These are phyloP conservation scores for Drosophila miranda DNA, from an alignment of 1,140 invertebrate species.

Conservation along the genomic window DNA sequence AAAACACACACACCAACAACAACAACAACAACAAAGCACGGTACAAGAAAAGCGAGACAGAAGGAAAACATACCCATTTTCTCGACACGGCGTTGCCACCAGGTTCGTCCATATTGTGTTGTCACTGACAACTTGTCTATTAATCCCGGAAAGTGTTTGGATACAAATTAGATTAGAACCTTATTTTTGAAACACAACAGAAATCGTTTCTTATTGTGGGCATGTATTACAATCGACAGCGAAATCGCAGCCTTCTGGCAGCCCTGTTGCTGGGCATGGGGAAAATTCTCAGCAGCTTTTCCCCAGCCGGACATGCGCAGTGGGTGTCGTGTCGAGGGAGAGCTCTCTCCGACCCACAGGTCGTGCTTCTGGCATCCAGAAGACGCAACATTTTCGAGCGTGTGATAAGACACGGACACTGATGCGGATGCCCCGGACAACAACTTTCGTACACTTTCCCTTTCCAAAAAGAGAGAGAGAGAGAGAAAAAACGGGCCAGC, in stretches of 20 bases:
- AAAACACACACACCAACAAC: conserved; percentile 1
- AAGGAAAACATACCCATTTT: conserved; percentile 75
- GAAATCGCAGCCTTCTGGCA: conserved; percentile 50
- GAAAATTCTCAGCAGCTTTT: conserved; percentile 65
- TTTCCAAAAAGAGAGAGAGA: conserved; percentile 33
- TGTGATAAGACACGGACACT: conserved; percentile 71
- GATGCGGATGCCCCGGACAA: conserved; percentile 14
- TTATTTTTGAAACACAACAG: conserved; percentile 1
- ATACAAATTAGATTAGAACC: conserved; percentile 6
- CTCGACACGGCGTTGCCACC: conserved; percentile 65
- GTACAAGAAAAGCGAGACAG: conserved; percentile 11
- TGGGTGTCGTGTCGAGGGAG: conserved; percentile 10
- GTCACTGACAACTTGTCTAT: not conserved
- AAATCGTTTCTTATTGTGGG: not conserved
- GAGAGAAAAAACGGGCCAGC: not conserved
- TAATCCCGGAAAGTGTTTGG: not conserved
- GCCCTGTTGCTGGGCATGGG: conserved; percentile 17
- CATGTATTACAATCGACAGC: not conserved
- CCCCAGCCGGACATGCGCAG: conserved; percentile 52
- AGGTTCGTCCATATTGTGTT: conserved; percentile 25
- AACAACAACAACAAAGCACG: conserved; percentile 4
- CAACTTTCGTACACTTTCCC: conserved; percentile 48
- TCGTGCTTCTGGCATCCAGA: conserved; percentile 57
- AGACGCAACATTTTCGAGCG: conserved; percentile 74
- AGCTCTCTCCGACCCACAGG: conserved; percentile 52